Conservation (phyloP, 2,888 invertebrate genomes). For the Cheilosia grossa region DNA sequence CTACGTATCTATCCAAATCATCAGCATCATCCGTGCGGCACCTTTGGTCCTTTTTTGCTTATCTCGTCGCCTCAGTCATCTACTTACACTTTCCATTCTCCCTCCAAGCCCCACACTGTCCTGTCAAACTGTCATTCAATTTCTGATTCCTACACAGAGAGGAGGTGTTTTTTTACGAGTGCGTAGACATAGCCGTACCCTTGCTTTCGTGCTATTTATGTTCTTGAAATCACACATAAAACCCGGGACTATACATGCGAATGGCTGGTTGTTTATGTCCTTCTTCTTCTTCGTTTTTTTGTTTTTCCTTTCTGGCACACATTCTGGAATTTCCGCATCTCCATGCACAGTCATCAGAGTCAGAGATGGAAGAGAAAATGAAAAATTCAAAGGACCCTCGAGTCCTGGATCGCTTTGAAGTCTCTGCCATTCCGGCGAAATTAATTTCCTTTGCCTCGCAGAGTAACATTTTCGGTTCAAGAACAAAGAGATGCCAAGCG, state of each 20-base stretch:
- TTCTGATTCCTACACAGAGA: slow-evolving; percentile 52
- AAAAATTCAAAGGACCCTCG: slow-evolving; percentile 69
- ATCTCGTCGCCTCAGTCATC: slow-evolving; percentile 68
- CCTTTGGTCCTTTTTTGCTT: slow-evolving; percentile 73
- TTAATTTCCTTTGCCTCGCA: slow-evolving; percentile 57
- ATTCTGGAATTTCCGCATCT: slow-evolving; percentile 31
- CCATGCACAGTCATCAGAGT: slow-evolving; percentile 17
- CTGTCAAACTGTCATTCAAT: slow-evolving; percentile 75
- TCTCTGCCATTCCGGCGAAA: slow-evolving; percentile 56
- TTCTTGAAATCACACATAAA: slow-evolving; percentile 50
- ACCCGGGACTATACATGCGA: slow-evolving; percentile 27
- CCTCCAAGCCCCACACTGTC: background rate
- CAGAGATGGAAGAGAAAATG: slow-evolving; percentile 51
- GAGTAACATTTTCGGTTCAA: slow-evolving; percentile 2
- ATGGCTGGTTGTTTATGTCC: slow-evolving; percentile 35
- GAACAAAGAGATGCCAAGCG: slow-evolving; percentile 52
- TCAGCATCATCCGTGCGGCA: slow-evolving; percentile 74
- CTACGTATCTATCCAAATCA: slow-evolving; percentile 74
- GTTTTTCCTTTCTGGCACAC: too few species aligned
- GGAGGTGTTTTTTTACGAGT: slow-evolving; percentile 72
- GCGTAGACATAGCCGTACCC: slow-evolving; percentile 39
- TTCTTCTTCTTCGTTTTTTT: background rate
- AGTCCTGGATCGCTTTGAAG: slow-evolving; percentile 68
- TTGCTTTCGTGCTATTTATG: slow-evolving; percentile 51
- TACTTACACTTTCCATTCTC: slow-evolving; percentile 52